Evolutionary conservation across 2,888 invertebrate genomes (phyloP).

Genomic region (Lissonota sp.): DNA sequence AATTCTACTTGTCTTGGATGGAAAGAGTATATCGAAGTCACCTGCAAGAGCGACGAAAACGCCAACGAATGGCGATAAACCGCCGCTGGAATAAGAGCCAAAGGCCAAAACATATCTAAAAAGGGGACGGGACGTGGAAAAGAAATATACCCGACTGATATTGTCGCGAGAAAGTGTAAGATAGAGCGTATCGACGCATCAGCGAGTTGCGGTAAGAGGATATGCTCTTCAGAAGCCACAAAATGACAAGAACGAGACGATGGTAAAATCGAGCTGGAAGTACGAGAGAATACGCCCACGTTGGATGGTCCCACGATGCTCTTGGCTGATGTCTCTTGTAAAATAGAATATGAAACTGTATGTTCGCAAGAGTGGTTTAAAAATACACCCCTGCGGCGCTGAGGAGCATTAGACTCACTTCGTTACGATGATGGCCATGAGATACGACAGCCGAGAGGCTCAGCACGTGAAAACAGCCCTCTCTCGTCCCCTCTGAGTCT

Average conservation of each 20-base stretch:
- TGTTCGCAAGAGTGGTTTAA: constrained; percentile 83
- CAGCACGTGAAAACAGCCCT: constrained; percentile 45
- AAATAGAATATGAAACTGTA: constrained; percentile 84
- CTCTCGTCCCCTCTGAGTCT: constrained; percentile 15
- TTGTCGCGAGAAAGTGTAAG: constrained; percentile 41
- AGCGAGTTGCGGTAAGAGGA: constrained; percentile 58
- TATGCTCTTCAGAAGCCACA: constrained; percentile 46
- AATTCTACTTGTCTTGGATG: constrained; percentile 28
- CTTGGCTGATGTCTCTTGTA: constrained; percentile 77
- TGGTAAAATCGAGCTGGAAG: constrained; percentile 22
- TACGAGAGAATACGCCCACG: constrained; percentile 29
- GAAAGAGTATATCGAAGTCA: constrained; percentile 26
- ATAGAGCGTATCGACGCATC: constrained; percentile 56
- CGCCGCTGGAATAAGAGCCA: constrained; percentile 3
- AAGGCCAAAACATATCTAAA: constrained; percentile 9
- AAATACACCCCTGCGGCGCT: constrained; percentile 74
- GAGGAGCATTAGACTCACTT: constrained; percentile 67
- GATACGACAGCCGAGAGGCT: constrained; percentile 59
- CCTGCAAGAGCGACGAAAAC: constrained; percentile 36
- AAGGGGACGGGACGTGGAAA: constrained; percentile 7
- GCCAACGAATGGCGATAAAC: constrained; percentile 7
- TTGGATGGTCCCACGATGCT: constrained; percentile 63
- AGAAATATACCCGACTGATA: constrained; percentile 30
- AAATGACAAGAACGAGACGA: constrained; percentile 45
- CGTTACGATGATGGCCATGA: constrained; percentile 69